Evolutionary conservation across 2,113 vertebrate genomes (phyloP).

Genomic region (Macquaria ambigua): DNA sequence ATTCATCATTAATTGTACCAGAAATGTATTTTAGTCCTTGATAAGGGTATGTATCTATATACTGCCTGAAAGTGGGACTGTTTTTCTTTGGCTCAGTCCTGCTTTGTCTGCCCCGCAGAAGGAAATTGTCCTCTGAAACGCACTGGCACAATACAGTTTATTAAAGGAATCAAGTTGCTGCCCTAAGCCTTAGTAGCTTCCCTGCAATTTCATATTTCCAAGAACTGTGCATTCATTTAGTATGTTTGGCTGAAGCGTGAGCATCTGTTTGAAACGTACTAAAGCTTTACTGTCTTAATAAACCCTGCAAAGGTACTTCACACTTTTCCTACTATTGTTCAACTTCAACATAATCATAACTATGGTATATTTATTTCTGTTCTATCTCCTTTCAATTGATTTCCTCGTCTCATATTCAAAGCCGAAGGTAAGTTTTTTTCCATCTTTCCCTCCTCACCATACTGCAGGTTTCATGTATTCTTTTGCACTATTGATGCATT

Average conservation of each 20-base stretch:
- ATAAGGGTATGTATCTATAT: not conserved
- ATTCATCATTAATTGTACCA: not conserved
- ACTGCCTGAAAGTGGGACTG: not conserved
- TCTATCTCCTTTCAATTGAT: not conserved
- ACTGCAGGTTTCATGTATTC: slow-evolving; percentile 23
- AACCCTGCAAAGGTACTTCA: not conserved
- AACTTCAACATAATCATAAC: not conserved
- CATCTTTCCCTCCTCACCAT: not conserved
- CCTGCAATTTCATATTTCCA: not conserved
- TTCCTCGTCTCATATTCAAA: slow-evolving; percentile 7
- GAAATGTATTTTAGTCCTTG: not conserved
- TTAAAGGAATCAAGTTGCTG: not conserved
- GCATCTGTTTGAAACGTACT: not conserved
- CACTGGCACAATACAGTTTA: not conserved
- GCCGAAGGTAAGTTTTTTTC: slow-evolving; percentile 14
- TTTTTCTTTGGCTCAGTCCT: not conserved
- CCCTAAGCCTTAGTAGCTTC: not conserved
- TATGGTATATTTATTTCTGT: not conserved
- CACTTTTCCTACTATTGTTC: not conserved
- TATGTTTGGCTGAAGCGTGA: not conserved
- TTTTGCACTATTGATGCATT: slow-evolving; percentile 53
- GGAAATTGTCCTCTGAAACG: not conserved
- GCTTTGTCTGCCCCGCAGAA: not conserved
- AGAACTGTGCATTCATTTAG: not conserved
- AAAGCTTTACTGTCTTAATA: not conserved